Evolutionary conservation across 2,797 vertebrate genomes (phyloP).

Genomic region (Passerculus sandwichensis): DNA sequence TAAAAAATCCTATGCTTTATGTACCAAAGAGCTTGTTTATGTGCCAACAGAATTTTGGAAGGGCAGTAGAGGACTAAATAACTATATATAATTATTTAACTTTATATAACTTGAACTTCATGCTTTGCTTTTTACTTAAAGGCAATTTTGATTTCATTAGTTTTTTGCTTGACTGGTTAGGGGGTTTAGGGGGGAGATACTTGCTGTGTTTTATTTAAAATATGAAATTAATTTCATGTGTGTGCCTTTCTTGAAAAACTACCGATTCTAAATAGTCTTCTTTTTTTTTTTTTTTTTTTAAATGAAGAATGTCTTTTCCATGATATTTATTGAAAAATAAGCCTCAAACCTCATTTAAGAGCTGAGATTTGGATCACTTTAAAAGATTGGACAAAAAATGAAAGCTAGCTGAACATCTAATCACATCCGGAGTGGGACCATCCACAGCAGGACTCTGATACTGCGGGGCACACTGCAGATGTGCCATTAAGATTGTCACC

Average conservation of each 20-base stretch:
- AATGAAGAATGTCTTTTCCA: not conserved
- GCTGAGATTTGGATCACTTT: not conserved
- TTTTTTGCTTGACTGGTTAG: not conserved
- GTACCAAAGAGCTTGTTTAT: not conserved
- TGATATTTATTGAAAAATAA: not conserved
- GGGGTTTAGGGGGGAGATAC: rapidly evolving
- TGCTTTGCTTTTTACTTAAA: not conserved
- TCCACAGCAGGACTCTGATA: not conserved
- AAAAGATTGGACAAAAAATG: not conserved
- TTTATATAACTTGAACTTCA: not conserved
- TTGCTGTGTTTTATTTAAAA: not conserved
- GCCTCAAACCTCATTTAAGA: not conserved
- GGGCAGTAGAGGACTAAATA: not conserved
- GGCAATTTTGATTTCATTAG: not conserved
- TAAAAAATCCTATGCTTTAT: not conserved
- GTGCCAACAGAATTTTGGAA: not conserved
- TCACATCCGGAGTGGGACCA: not conserved
- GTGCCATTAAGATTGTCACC: not conserved
- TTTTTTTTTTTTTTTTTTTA: too few species aligned
- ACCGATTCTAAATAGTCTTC: not conserved
- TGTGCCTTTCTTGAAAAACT: not conserved
- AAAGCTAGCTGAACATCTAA: not conserved
- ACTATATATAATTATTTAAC: too few species aligned
- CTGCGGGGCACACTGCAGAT: not conserved
- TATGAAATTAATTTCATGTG: not conserved